Percentiles rank a stretch among this genome's conserved stretches.
These are phyloP conservation scores for Hormaphis cornu DNA, from an alignment of 1,140 invertebrate species.

Conservation along the genomic window DNA sequence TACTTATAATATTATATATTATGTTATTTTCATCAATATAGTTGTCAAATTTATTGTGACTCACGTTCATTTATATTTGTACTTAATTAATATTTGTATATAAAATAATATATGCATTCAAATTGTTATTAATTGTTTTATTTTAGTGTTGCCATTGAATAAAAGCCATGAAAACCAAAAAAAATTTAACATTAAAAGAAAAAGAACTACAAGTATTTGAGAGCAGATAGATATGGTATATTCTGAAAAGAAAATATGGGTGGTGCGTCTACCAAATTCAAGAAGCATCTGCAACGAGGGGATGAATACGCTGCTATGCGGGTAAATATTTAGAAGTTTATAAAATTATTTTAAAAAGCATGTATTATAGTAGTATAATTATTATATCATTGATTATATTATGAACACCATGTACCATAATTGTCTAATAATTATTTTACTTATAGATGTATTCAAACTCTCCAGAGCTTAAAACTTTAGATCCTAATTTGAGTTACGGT, in stretches of 20 bases:
- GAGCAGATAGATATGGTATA: slow-evolving; percentile 5
- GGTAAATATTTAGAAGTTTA: slow-evolving; percentile 39
- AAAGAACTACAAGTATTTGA: not conserved
- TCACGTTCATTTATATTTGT: no score
- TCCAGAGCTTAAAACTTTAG: slow-evolving; percentile 55
- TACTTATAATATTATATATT: no score
- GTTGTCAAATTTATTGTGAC: no score
- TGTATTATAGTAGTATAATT: no score
- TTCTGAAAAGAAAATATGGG: slow-evolving; percentile 46
- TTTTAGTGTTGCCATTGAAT: not conserved
- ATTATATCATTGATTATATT: no score
- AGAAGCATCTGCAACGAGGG: slow-evolving; percentile 61
- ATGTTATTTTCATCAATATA: no score
- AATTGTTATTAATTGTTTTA: no score
- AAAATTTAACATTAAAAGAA: not conserved
- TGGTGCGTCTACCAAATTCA: slow-evolving; percentile 59
- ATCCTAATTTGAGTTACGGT: slow-evolving; percentile 60
- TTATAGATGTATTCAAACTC: slow-evolving; percentile 50
- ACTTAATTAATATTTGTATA: no score
- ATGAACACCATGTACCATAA: no score
- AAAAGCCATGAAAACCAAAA: not conserved
- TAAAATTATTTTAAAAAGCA: not conserved
- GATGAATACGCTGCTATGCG: slow-evolving; percentile 62
- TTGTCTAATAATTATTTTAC: not conserved
- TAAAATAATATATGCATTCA: no score